Conservation (phyloP, 1,140 invertebrate genomes). For the Arion vulgaris region DNA sequence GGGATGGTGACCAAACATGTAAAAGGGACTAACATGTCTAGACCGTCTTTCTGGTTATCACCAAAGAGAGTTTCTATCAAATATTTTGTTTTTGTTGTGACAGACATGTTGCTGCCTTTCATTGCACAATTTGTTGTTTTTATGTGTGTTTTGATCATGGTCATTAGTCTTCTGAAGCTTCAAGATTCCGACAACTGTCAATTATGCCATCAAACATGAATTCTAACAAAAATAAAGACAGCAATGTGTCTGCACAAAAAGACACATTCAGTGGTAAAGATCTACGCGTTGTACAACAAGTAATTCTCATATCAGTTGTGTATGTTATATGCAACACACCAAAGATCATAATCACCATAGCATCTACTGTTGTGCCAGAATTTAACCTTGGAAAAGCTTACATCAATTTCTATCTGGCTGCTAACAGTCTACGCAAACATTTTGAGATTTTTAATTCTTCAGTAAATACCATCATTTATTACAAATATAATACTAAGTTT, state of each 20-base stretch:
- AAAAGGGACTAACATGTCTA: not conserved
- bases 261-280: not conserved
- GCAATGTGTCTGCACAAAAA: not conserved
- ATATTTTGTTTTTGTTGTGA: not conserved
- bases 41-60: not conserved
- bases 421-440: not conserved
- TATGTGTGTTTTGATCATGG: not conserved
- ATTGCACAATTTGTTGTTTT: slow-evolving; percentile 7
- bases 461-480: not conserved
- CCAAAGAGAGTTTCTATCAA: slow-evolving; percentile 1
- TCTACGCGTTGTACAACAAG: too few species aligned
- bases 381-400: not conserved
- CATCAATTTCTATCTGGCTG: not conserved
- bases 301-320: too few species aligned
- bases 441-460: not conserved
- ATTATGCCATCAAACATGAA: not conserved
- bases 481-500: slow-evolving; percentile 1
- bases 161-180: not conserved
- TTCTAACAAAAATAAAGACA: not conserved
- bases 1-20: too few species aligned
- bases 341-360: too few species aligned
- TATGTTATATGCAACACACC: too few species aligned
- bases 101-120: too few species aligned
- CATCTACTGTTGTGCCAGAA: not conserved
- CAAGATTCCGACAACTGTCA: not conserved